phyloP scores from a whole-genome alignment of 1,140 invertebrate species.

The Brachionus calyciflorus region DNA sequence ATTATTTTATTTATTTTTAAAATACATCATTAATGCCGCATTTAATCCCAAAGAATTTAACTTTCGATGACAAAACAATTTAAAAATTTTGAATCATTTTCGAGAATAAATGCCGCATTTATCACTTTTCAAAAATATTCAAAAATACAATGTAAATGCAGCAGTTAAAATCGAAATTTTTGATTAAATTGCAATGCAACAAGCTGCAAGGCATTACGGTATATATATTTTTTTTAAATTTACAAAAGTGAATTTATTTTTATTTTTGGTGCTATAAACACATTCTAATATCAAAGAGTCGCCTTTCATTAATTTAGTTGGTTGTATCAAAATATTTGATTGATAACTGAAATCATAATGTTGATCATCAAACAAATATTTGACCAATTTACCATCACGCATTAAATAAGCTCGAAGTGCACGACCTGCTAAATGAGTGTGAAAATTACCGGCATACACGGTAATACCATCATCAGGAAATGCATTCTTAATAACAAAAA shows the following conservation, averaged over 20 bases:
- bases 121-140: too few relatives aligned
- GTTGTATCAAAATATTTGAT: conserved; percentile 36
- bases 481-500: conserved; percentile 1
- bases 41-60: too few relatives aligned
- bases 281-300: conserved; percentile 27
- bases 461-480: conserved; percentile 9
- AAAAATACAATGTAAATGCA: too few relatives aligned
- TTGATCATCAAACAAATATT: conserved; percentile 43
- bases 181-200: too few relatives aligned
- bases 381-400: conserved; percentile 6
- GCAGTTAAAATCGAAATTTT: too few relatives aligned
- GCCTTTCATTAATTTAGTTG: conserved; percentile 15
- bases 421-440: conserved; percentile 35
- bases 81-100: too few relatives aligned
- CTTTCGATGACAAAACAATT: too few relatives aligned
- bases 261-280: background rate
- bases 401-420: conserved; percentile 7
- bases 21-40: too few relatives aligned
- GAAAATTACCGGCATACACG: conserved; percentile 32
- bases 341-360: conserved; percentile 44
- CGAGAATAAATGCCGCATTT: too few relatives aligned
- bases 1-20: too few relatives aligned
- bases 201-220: too few relatives aligned
- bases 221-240: too few relatives aligned
- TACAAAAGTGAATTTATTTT: conserved; percentile 35